Evolutionary conservation across 2,888 invertebrate genomes (phyloP).

Genomic region (Polydrusus tereticollis): DNA sequence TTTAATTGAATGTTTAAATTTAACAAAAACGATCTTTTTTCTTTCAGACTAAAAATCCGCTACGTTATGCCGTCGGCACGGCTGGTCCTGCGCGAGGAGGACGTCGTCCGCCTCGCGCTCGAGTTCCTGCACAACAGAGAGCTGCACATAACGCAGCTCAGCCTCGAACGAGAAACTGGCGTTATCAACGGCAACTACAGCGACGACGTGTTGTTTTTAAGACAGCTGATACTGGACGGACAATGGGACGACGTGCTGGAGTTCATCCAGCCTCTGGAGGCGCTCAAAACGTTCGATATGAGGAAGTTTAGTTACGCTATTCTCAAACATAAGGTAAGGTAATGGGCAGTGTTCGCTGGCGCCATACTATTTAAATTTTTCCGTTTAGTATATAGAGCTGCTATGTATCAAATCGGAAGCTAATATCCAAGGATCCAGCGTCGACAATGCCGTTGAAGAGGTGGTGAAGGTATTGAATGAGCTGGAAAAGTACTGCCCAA

Average conservation of each 20-base stretch:
- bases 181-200: constrained; percentile 94
- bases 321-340: constrained; percentile 80
- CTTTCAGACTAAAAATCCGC: constrained; percentile 65
- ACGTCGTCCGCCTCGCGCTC: constrained; percentile 86
- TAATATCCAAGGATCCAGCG: constrained; percentile 81
- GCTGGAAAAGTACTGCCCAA: constrained; percentile 89
- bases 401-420: constrained; percentile 96
- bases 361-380: background rate
- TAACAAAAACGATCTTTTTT: constrained; percentile 29
- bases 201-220: constrained; percentile 92
- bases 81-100: constrained; percentile 88
- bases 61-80: constrained; percentile 86
- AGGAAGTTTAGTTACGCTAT: constrained; percentile 89
- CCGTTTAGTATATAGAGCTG: constrained; percentile 81
- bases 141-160: constrained; percentile 91
- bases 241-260: constrained; percentile 98
- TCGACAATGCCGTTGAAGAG: constrained; percentile 94
- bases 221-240: constrained; percentile 95
- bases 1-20: background rate
- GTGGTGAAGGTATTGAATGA: constrained; percentile 92
- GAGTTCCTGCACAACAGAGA: constrained; percentile 92
- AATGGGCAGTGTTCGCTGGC: background rate
- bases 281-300: constrained; percentile 84
- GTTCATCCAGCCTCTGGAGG: constrained; percentile 93
- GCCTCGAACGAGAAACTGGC: constrained; percentile 94